Conservation (phyloP, 2,113 vertebrate genomes). For the Platichthys stellatus region DNA sequence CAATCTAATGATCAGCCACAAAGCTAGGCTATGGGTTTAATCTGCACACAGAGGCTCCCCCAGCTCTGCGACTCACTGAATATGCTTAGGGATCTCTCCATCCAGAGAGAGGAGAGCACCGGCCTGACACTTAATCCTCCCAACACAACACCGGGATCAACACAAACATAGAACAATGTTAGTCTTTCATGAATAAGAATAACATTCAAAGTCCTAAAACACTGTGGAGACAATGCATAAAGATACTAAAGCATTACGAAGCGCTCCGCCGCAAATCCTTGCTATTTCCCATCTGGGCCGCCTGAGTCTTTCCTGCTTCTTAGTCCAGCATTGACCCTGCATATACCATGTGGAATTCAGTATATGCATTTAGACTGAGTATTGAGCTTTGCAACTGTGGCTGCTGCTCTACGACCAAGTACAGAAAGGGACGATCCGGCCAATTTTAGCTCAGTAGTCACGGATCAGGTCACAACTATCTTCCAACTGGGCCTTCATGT, state of each 20-base stretch:
- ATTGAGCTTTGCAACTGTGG: constrained; percentile 30
- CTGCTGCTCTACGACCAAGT: background rate
- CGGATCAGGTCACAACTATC: background rate
- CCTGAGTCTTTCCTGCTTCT: constrained; percentile 50
- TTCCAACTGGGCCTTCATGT: background rate
- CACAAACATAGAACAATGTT: constrained; percentile 72
- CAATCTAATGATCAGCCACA: constrained; percentile 80
- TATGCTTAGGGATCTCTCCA: constrained; percentile 74
- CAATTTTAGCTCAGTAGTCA: background rate
- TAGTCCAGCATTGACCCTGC: constrained; percentile 57
- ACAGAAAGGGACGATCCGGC: background rate
- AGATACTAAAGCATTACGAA: constrained; percentile 55
- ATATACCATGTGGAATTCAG: constrained; percentile 46
- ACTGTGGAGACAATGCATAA: constrained; percentile 47
- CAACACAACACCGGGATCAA: constrained; percentile 75
- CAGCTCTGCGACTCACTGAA: constrained; percentile 69
- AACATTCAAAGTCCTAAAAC: constrained; percentile 69
- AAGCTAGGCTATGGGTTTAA: constrained; percentile 75
- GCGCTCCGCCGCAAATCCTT: constrained; percentile 63
- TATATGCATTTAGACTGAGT: constrained; percentile 48
- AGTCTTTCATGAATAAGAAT: constrained; percentile 79
- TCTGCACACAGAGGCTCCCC: constrained; percentile 72
- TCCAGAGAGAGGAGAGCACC: constrained; percentile 73
- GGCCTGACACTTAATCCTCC: constrained; percentile 75
- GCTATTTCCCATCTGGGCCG: constrained; percentile 52